These are phyloP conservation scores for Ernsta delagoae DNA, from an alignment of 2,888 invertebrate species.

Conservation along the genomic window DNA sequence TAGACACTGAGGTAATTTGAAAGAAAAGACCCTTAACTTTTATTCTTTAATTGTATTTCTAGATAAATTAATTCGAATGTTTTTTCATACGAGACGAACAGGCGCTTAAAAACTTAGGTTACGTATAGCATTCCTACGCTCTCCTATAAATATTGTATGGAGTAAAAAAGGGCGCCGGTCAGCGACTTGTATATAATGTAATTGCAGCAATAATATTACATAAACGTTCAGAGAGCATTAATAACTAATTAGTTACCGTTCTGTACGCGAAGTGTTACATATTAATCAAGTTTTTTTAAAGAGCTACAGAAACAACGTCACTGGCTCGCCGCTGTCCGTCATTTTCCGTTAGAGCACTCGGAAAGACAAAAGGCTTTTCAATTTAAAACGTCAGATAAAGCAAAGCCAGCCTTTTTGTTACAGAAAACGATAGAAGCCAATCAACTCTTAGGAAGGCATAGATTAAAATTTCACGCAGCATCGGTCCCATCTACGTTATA, in stretches of 20 bases:
- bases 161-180: slow-evolving; percentile 1
- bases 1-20: not conserved
- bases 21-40: not conserved
- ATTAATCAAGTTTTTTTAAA: slow-evolving; percentile 34
- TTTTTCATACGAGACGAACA: not conserved
- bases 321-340: slow-evolving; percentile 31
- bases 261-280: slow-evolving; percentile 30
- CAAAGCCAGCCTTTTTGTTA: slow-evolving; percentile 39
- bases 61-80: slow-evolving; percentile 1
- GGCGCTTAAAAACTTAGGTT: slow-evolving; percentile 5
- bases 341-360: slow-evolving; percentile 37
- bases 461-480: slow-evolving; percentile 39
- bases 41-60: not conserved
- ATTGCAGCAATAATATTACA: slow-evolving; percentile 6
- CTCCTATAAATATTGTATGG: not conserved
- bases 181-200: slow-evolving; percentile 18
- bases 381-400: slow-evolving; percentile 39
- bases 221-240: slow-evolving; percentile 12
- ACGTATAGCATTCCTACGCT: not conserved
- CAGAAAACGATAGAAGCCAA: slow-evolving; percentile 39
- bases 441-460: slow-evolving; percentile 39
- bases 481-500: slow-evolving; percentile 36
- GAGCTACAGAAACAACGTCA: slow-evolving; percentile 23
- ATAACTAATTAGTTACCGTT: slow-evolving; percentile 25
- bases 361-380: slow-evolving; percentile 38